These are phyloP conservation scores for Schrankia costaestrigalis DNA, from an alignment of 2,888 invertebrate genomes.

Conservation along the genomic window DNA sequence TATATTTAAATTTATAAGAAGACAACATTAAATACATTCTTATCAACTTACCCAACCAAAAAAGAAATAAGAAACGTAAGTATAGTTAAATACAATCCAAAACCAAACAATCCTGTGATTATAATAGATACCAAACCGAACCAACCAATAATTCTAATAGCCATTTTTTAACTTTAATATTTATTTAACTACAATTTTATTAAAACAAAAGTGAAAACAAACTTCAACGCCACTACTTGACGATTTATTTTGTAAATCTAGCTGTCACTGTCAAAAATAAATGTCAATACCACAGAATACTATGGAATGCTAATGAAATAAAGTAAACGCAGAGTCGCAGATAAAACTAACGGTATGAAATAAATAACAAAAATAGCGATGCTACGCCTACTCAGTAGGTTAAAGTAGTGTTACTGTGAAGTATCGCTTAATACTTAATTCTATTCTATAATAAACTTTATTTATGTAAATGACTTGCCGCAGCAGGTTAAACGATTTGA, in stretches of 20 bases:
- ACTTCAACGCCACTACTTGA: constrained; percentile 30
- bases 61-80: constrained; percentile 64
- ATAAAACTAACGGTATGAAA: no score
- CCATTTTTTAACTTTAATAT: constrained; percentile 41
- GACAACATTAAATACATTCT: constrained; percentile 13
- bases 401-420: no score
- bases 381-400: no score
- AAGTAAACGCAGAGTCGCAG: no score
- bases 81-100: constrained; percentile 62
- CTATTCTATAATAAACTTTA: no score
- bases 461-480: no score
- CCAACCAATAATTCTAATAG: constrained; percentile 57
- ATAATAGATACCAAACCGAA: constrained; percentile 65
- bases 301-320: no score
- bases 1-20: no score
- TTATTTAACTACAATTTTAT: constrained; percentile 30
- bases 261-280: constrained; percentile 9
- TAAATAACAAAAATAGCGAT: no score
- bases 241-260: constrained; percentile 29
- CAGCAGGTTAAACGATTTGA: no score
- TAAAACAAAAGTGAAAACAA: constrained; percentile 40
- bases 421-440: no score
- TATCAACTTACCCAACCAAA: constrained; percentile 62
- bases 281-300: no score
- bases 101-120: constrained; percentile 63